phyloP scores from a whole-genome alignment of 2,797 vertebrate species.

The Danio choprae region DNA sequence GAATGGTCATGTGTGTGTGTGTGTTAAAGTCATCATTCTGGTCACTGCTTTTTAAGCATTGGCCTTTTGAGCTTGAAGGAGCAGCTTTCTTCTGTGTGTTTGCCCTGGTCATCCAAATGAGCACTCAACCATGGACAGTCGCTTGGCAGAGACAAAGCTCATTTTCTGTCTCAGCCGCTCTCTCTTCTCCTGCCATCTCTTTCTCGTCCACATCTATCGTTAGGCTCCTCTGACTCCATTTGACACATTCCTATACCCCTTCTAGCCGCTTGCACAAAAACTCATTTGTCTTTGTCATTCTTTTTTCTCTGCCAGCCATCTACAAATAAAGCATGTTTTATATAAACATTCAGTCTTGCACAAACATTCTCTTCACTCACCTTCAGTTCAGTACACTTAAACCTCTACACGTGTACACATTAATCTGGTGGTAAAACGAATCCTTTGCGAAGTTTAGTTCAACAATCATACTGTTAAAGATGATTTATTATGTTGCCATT shows the following conservation, averaged over 20 bases:
- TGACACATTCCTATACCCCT: conserved; percentile 27
- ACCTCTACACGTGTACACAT: not conserved
- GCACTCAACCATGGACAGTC: conserved; percentile 61
- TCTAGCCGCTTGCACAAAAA: conserved; percentile 12
- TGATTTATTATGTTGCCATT: conserved; percentile 2
- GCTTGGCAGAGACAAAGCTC: conserved; percentile 53
- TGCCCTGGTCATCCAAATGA: conserved; percentile 60
- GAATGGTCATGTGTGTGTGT: conserved; percentile 7
- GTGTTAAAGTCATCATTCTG: conserved; percentile 24
- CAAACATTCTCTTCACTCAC: not conserved
- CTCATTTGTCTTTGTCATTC: conserved; percentile 13
- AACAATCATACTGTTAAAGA: not conserved
- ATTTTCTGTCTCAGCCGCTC: conserved; percentile 5
- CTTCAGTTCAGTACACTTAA: not conserved
- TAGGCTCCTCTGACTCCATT: conserved; percentile 30
- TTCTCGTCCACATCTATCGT: conserved; percentile 28
- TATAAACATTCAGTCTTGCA: not conserved
- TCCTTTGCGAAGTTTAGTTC: conserved; percentile 7
- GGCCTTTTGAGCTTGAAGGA: conserved; percentile 34
- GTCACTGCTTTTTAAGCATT: conserved; percentile 2
- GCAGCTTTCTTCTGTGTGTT: conserved; percentile 32
- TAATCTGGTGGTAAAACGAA: conserved; percentile 16
- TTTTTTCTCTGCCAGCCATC: not conserved
- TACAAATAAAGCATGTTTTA: not conserved
- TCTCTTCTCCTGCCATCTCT: conserved; percentile 21